Base-by-base conservation (phyloP, 1,140 invertebrate genomes). In the Carposina sasakii region DNA sequence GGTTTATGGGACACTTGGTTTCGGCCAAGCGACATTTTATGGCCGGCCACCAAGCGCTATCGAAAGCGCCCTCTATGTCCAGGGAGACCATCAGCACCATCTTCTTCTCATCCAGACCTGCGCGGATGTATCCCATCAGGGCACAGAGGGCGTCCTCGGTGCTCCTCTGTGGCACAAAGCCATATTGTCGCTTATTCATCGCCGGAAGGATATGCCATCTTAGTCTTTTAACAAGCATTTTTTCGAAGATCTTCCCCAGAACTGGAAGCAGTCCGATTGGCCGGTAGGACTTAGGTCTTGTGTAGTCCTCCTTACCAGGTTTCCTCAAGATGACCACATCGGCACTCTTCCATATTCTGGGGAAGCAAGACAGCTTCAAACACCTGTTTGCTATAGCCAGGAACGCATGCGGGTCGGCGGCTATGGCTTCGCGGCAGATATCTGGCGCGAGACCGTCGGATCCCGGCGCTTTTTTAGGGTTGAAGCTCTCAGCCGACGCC, bases 381-480 rank as follows among this genome's bases (percentile, higher is more conserved):
- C 41, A 43, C 3, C 20, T 28, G 16, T 43, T 43, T 5, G 30
- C 2, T 8, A 46, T 17, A 1, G 43, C 1, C 1, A 21, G 43
- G 19, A 46, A 34, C 0, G 16, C 0, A 12, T 22, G 30, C 9
- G 43, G 31, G 22, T 33, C 17, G 3, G 1, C 2, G 1, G 10
- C 6, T 20, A 46, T 46, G 1, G 2, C 17, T 3, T 12, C 43
- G 34, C 2, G 34, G 33, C 4, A 34, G 30, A n/a, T n/a, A n/a
- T n/a, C n/a, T n/a, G 3, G 43, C 30, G 1, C 34, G 4, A 46
- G 24, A 17, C 43, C 43, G n/a, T 46, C 43, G 6, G 2, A 16
- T 22, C 43, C 43, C 30, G 43, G 43, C 2, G 43, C 43, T 13
- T 46, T 46, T 17, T 36, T 46, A 4, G 43, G 43, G 13, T 46